These are phyloP conservation scores for Andrena bucephala DNA, from an alignment of 2,888 invertebrate genomes.

Conservation along the genomic window DNA sequence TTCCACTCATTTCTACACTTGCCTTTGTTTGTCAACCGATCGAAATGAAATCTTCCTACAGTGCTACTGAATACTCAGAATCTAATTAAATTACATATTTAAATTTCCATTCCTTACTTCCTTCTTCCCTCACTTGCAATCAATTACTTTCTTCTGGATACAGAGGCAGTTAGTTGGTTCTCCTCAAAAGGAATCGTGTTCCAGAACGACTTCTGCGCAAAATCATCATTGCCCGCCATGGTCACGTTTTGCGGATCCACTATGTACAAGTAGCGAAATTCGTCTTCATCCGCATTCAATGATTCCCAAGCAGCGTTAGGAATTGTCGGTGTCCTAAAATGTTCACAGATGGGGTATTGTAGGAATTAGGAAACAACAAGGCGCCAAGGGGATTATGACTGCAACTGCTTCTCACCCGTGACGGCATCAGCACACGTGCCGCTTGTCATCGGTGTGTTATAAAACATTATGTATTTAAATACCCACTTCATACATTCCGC, in stretches of 20 bases:
- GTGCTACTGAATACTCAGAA: not conserved
- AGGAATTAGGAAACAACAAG: not conserved
- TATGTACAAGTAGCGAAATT: constrained; percentile 22
- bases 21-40: too few species aligned
- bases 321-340: constrained; percentile 7
- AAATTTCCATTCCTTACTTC: not conserved
- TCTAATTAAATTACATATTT: not conserved
- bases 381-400: too few species aligned
- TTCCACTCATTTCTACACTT: not conserved
- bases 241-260: not conserved
- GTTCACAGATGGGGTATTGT: not conserved
- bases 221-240: constrained; percentile 1
- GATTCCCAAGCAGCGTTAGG: not conserved
- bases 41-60: not conserved
- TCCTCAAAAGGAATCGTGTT: constrained; percentile 13
- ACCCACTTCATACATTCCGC: too few species aligned
- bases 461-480: too few species aligned
- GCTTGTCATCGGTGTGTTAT: too few species aligned
- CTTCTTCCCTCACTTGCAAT: not conserved
- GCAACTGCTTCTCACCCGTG: too few species aligned
- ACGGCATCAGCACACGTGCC: too few species aligned
- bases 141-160: not conserved
- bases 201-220: constrained; percentile 27
- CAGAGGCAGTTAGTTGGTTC: not conserved
- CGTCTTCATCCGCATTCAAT: not conserved